Evolutionary conservation across 2,113 vertebrate genomes (phyloP).

Genomic region (Oryzias celebensis): DNA sequence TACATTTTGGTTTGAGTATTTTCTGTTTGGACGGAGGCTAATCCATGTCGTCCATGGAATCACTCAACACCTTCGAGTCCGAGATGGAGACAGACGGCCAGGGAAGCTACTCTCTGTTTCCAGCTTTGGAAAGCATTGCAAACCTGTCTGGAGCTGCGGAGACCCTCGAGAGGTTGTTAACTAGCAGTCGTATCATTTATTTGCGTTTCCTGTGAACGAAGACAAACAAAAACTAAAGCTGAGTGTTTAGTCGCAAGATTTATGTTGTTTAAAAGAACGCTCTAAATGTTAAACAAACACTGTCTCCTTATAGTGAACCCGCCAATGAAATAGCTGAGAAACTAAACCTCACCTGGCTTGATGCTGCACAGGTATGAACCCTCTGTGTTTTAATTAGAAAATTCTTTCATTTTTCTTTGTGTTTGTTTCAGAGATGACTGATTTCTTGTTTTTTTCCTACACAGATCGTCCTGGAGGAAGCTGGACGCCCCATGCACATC

Average conservation of each 20-base stretch:
- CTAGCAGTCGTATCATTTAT: neutral
- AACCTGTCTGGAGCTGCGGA: constrained; percentile 75
- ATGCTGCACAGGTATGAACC: constrained; percentile 79
- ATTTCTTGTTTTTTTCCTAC: neutral
- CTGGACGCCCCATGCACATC: constrained; percentile 82
- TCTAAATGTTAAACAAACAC: neutral
- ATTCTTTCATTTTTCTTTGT: neutral
- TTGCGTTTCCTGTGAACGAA: neutral
- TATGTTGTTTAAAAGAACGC: too few species aligned
- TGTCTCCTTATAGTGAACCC: constrained; percentile 64
- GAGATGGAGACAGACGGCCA: constrained; percentile 82
- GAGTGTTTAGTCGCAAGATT: too few species aligned
- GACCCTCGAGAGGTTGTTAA: constrained; percentile 73
- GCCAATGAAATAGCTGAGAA: constrained; percentile 78
- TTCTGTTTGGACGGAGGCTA: constrained; percentile 23
- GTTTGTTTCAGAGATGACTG: neutral
- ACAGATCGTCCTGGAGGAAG: constrained; percentile 82
- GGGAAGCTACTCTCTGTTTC: constrained; percentile 81
- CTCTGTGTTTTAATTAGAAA: neutral
- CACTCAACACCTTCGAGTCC: constrained; percentile 79
- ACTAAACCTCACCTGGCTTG: constrained; percentile 83
- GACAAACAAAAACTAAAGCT: too few species aligned
- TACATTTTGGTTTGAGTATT: neutral
- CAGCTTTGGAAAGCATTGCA: constrained; percentile 78
- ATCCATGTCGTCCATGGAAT: constrained; percentile 68